Base-by-base conservation (phyloP, 2,888 invertebrate species). In the Trichopoda pennipes region DNA sequence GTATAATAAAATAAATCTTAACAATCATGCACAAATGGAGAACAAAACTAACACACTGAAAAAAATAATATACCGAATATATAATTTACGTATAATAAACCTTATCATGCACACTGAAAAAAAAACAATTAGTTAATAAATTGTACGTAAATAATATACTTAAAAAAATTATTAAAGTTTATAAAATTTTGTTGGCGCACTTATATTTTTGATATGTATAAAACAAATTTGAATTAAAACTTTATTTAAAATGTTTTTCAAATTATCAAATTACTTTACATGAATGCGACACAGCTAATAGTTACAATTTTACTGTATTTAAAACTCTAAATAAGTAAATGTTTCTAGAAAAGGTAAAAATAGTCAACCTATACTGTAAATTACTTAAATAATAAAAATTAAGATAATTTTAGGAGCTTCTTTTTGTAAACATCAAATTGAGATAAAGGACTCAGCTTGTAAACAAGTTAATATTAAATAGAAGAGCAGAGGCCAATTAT, bases 401-500 rank as follows among this genome's bases (percentile, higher is more conserved):
- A 44, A 64, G 7, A 73, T 55, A 35, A 9, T 32, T 66, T 61
- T 56, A 23, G 8, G 63, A 63, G 69, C 77, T 77, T 38, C n/a
- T 28, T 53, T 28, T 53, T 69, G 49, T 1, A 19, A 49, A 76
- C 58, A 70, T 64, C 64, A 79, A 55, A 74, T 53, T 17, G 49
- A 51, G 17, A 55, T 61, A 61, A 63, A 55, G 53, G 19, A 75
- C 53, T 38, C 58, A 51, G 21, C 28, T 32, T 56, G 23, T 58
- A 60, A 69, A 61, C 23, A 55, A 74, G 61, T 55, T 49, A 49
- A 51, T 53, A 42, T 66, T 49, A 55, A 28, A 28, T 28, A 12
- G 14, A 74, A 60, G 61, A 79, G 82, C 82, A 68, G 23, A 79
- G 75, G 82, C 75, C 79, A 82, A 82, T 73, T 80, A 47, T 74